These are phyloP conservation scores for Mesitornis unicolor DNA, from an alignment of 2,113 vertebrate genomes.

Conservation along the genomic window DNA sequence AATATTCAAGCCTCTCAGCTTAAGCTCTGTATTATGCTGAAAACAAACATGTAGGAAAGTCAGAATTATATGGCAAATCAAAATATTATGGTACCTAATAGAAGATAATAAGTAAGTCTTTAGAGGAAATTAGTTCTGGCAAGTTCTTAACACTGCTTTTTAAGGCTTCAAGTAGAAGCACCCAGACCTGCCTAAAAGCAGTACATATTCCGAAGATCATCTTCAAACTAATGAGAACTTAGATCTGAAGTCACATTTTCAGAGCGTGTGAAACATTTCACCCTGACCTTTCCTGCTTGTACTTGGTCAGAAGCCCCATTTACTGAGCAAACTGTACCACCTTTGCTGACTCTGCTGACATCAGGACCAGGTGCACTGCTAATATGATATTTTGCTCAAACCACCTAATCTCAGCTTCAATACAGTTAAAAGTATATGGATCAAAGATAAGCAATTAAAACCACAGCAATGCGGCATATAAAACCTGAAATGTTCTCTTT, in stretches of 20 bases:
- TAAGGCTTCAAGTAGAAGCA: neutral
- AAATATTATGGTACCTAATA: neutral
- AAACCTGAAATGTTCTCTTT: neutral
- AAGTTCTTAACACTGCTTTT: neutral
- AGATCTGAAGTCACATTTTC: neutral
- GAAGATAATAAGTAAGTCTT: neutral
- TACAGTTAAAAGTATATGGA: neutral
- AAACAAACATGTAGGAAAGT: neutral
- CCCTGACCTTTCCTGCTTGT: neutral
- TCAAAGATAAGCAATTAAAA: neutral
- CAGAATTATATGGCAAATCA: neutral
- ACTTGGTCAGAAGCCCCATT: neutral
- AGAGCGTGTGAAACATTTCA: neutral
- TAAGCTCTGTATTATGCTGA: neutral
- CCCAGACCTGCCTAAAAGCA: neutral
- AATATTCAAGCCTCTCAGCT: neutral
- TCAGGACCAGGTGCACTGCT: neutral
- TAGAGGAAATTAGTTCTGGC: neutral
- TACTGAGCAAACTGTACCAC: neutral
- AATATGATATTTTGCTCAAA: neutral
- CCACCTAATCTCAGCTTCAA: neutral
- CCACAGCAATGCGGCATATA: neutral
- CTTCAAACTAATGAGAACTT: neutral
- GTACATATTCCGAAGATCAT: neutral
- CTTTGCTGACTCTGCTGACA: neutral